Base-by-base conservation (phyloP, 2,113 vertebrate species). In the Phaethon lepturus region DNA sequence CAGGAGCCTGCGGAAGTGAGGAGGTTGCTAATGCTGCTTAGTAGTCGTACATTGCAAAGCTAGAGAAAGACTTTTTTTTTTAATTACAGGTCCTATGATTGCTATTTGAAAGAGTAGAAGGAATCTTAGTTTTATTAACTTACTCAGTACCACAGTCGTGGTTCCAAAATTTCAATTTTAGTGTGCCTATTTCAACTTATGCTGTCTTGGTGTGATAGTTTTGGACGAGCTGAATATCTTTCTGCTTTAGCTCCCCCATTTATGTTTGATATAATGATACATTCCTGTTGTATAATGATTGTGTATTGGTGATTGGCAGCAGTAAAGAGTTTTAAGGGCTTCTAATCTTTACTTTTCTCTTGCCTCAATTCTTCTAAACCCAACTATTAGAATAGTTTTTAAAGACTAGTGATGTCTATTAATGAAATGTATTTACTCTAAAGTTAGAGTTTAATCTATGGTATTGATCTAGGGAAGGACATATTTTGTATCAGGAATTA, bases 131-230 rank as follows among this genome's bases (percentile, higher is more conserved):
- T 91, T 42, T 50, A 58, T 22, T 73, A 58, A 29, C 9, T 55
- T 87, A 23, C 2, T 71, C n/a, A 82, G 55, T 24, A 24, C 49
- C 50, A 23, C 29, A 24, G 1, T 9, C 0, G 0, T 7, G n/a
- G 40, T 33, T 83, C 16, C n/a, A 7, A 78, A 50, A 23, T 31
- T 20, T 45, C 50, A 15, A 0, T 67, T 74, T 53, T 18, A 18
- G 15, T 29, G 59, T 49, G 8, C 38, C 68, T 38, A 33, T 77
- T 93, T 63, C 52, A 66, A 5, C 7, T 0, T 15, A 15, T 80
- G 44, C 22, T 86, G 33, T 62, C 38, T 38, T 77, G 84, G 42
- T 0, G 1, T 23, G 42, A 52, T 45, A 50, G 40, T 29, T 90
- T 64, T 68, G 35, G 69, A 64, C 1, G 5, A 62, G 64, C 33